These are phyloP conservation scores for Pilophorus perplexus DNA, from an alignment of 2,888 invertebrate species.

Conservation along the genomic window DNA sequence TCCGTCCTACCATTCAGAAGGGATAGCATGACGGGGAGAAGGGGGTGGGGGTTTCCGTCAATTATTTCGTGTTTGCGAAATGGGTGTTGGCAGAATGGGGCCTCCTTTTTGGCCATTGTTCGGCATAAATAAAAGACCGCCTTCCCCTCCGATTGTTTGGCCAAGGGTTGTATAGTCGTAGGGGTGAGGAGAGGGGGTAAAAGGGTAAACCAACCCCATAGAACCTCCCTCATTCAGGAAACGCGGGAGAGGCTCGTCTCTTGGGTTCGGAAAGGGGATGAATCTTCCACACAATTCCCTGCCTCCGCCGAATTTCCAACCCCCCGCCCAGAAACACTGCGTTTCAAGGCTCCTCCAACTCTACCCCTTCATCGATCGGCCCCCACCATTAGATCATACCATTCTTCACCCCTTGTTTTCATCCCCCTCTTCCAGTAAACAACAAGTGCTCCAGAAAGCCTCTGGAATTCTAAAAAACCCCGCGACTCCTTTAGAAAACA, in stretches of 20 bases:
- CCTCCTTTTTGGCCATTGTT: slow-evolving; percentile 1
- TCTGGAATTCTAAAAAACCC: no score
- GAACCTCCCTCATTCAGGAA: no score
- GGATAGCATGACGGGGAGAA: not conserved
- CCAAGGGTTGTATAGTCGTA: no score
- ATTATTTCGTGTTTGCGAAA: slow-evolving; percentile 20
- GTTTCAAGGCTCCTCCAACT: not conserved
- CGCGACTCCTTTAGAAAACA: no score
- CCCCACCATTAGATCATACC: slow-evolving; percentile 31
- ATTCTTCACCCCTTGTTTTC: not conserved
- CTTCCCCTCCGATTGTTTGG: no score
- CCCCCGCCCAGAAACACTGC: no score
- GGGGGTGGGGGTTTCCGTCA: slow-evolving; percentile 3
- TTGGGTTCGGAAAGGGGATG: not conserved
- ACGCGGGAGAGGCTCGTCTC: not conserved
- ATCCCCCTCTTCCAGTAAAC: not conserved
- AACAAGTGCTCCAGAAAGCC: slow-evolving; percentile 16
- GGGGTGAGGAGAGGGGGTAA: not conserved
- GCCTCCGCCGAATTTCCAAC: no score
- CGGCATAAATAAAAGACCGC: slow-evolving; percentile 11
- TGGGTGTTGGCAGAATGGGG: slow-evolving; percentile 17
- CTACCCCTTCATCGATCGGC: slow-evolving; percentile 23
- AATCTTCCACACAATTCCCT: not conserved
- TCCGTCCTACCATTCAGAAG: slow-evolving; percentile 9
- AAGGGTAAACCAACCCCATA: not conserved